Conservation (phyloP, 2,113 vertebrate species). For the Python bivittatus region DNA sequence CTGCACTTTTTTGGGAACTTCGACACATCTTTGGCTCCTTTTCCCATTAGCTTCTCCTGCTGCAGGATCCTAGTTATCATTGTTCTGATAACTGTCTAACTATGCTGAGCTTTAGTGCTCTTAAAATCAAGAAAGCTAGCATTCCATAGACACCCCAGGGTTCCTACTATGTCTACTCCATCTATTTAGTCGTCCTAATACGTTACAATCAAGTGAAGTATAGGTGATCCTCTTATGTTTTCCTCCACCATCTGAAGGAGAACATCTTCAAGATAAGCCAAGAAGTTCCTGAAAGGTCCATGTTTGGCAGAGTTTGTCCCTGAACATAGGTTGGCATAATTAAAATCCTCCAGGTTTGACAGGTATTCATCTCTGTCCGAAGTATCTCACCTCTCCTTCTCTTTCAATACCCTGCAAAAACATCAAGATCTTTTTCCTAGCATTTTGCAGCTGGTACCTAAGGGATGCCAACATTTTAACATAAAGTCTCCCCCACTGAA, state of each 20-base stretch:
- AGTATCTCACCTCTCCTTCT: neutral
- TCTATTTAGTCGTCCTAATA: neutral
- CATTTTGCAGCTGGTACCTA: neutral
- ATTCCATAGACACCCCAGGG: neutral
- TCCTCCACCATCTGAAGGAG: neutral
- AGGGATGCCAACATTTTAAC: neutral
- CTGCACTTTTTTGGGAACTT: neutral
- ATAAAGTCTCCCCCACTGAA: neutral
- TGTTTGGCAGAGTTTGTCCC: neutral
- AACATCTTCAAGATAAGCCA: neutral
- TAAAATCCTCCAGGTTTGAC: neutral
- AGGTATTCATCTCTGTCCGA: neutral
- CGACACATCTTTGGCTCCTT: neutral
- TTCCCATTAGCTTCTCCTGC: neutral
- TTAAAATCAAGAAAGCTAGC: neutral
- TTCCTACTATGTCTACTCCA: neutral
- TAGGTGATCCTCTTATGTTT: neutral
- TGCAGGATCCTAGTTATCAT: neutral
- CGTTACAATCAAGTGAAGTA: neutral
- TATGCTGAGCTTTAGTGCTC: neutral
- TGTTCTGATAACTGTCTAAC: neutral
- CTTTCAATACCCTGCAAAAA: neutral
- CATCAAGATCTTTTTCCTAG: neutral
- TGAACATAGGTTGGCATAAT: neutral
- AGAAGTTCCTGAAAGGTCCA: neutral